Evolutionary conservation across 2,113 vertebrate genomes (phyloP).

Genomic region (Rhinoderma darwinii): DNA sequence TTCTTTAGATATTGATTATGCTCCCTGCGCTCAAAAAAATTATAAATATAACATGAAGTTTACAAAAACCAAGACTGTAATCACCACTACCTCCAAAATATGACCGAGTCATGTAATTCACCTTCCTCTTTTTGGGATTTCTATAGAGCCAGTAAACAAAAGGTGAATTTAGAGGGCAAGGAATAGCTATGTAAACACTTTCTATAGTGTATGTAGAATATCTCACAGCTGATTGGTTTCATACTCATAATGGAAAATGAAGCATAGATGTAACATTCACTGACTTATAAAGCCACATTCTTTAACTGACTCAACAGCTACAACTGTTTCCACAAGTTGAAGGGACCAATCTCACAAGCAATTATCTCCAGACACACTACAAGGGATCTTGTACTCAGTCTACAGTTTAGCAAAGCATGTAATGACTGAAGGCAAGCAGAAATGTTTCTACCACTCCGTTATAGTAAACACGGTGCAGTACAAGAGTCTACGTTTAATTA

Average conservation of each 20-base stretch:
- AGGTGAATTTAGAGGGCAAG: slow-evolving; percentile 34
- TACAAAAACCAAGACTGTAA: background rate
- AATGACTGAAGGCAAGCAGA: background rate
- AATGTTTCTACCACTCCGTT: background rate
- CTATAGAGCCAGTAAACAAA: slow-evolving; percentile 30
- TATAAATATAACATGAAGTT: background rate
- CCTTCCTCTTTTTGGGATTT: background rate
- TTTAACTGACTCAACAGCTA: slow-evolving; percentile 33
- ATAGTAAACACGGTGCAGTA: slow-evolving; percentile 11
- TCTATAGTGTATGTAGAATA: background rate
- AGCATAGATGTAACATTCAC: slow-evolving; percentile 48
- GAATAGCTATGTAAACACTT: slow-evolving; percentile 23
- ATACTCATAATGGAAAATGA: slow-evolving; percentile 22
- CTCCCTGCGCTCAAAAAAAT: background rate
- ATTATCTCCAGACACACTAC: slow-evolving; percentile 27
- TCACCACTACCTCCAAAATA: background rate
- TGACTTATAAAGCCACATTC: slow-evolving; percentile 38
- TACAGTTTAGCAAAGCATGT: slow-evolving; percentile 33
- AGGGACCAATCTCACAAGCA: slow-evolving; percentile 17
- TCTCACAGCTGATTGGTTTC: slow-evolving; percentile 38
- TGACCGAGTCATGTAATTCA: background rate
- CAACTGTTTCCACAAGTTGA: slow-evolving; percentile 42
- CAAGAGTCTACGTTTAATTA: background rate
- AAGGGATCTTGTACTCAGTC: slow-evolving; percentile 16
- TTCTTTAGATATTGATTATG: background rate